These are phyloP conservation scores for Ibidorhyncha struthersii DNA, from an alignment of 2,113 vertebrate genomes.

Conservation along the genomic window DNA sequence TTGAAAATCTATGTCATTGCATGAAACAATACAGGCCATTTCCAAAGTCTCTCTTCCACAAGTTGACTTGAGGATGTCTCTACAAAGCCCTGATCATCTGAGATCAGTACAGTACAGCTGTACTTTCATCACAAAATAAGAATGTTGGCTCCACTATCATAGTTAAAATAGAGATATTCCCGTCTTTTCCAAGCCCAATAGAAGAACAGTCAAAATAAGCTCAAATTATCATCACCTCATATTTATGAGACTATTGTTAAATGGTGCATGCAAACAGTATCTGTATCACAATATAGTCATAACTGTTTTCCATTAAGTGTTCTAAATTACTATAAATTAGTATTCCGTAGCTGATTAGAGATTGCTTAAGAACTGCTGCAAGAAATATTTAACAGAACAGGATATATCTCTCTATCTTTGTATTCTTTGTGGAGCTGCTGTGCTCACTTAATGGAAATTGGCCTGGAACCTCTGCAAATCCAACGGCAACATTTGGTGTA, in stretches of 20 bases:
- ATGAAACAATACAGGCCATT: not conserved
- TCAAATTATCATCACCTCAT: not conserved
- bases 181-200: not conserved
- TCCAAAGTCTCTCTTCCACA: not conserved
- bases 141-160: not conserved
- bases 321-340: not conserved
- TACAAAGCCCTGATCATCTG: not conserved
- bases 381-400: not conserved
- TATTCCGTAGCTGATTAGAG: not conserved
- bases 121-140: not conserved
- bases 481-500: not conserved
- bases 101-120: not conserved
- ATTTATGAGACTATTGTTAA: not conserved
- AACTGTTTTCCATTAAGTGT: not conserved
- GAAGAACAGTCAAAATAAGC: not conserved
- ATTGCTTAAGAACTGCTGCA: not conserved
- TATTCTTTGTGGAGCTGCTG: not conserved
- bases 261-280: not conserved
- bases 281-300: not conserved
- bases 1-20: not conserved
- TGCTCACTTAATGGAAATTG: not conserved
- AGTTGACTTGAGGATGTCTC: not conserved
- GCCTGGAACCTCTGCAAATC: not conserved
- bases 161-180: not conserved
- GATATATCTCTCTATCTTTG: not conserved